These are phyloP conservation scores for Aradus depressus DNA, from an alignment of 2,888 invertebrate genomes.

Conservation along the genomic window DNA sequence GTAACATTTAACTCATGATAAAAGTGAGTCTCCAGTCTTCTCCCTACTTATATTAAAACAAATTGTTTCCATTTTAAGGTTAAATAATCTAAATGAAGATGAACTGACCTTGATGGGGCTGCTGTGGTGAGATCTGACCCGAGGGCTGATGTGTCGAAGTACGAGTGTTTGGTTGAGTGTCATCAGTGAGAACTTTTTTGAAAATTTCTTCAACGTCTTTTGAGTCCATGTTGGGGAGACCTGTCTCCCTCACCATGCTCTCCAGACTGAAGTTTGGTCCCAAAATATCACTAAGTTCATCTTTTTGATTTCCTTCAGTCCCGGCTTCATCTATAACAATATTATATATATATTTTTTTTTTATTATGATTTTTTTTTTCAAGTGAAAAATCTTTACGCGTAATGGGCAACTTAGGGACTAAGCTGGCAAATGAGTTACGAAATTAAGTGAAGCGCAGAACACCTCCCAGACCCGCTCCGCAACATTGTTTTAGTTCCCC, in stretches of 20 bases:
- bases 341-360: no score
- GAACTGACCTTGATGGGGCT: conserved; percentile 34
- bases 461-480: no score
- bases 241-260: conserved; percentile 54
- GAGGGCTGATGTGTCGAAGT: conserved; percentile 30
- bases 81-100: no score
- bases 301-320: conserved; percentile 47
- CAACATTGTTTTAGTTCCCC: no score
- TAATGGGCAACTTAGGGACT: no score
- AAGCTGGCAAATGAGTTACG: no score
- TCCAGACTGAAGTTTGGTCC: conserved; percentile 63
- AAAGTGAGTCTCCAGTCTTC: background rate
- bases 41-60: conserved; percentile 36
- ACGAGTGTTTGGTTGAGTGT: conserved; percentile 47
- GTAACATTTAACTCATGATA: background rate
- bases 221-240: conserved; percentile 73
- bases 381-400: no score
- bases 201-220: conserved; percentile 87
- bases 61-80: conserved; percentile 19
- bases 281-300: conserved; percentile 55
- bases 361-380: no score
- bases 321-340: no score
- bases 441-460: no score
- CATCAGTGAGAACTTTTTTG: conserved; percentile 77
- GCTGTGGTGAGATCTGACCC: conserved; percentile 34